Conservation (phyloP, 1,140 invertebrate species). For the Parasteatoda tepidariorum region DNA sequence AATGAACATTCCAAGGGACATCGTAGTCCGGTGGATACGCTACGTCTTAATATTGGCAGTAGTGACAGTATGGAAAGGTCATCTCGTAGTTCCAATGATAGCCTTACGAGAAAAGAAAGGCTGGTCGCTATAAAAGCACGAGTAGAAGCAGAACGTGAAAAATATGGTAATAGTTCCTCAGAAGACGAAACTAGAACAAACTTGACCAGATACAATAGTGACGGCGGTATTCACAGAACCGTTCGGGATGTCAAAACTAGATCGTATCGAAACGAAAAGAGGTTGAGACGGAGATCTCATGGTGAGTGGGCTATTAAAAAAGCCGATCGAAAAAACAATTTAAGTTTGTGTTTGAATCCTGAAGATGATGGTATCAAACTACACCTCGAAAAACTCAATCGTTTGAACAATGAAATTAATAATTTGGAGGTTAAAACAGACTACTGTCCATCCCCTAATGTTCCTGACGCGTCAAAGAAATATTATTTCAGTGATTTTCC, state of each 20-base stretch:
- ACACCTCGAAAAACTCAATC: background rate
- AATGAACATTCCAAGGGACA: background rate
- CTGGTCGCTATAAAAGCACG: slow-evolving; percentile 50
- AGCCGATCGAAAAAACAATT: slow-evolving; percentile 21
- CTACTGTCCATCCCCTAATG: slow-evolving; percentile 40
- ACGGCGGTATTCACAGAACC: slow-evolving; percentile 39
- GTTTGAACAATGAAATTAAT: background rate
- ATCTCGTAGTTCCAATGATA: slow-evolving; percentile 53
- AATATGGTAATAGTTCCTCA: slow-evolving; percentile 34
- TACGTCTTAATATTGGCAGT: slow-evolving; percentile 30
- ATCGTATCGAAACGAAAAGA: slow-evolving; percentile 20
- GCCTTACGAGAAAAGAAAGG: slow-evolving; percentile 48
- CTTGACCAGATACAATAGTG: slow-evolving; percentile 40
- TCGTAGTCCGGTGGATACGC: background rate
- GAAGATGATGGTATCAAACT: slow-evolving; percentile 1
- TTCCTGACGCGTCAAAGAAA: slow-evolving; percentile 21
- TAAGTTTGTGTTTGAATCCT: slow-evolving; percentile 31
- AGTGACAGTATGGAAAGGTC: slow-evolving; percentile 57
- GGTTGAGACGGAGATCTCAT: slow-evolving; percentile 32
- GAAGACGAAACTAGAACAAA: slow-evolving; percentile 6
- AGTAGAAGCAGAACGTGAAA: slow-evolving; percentile 51
- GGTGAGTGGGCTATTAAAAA: slow-evolving; percentile 15
- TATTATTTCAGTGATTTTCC: slow-evolving; percentile 54
- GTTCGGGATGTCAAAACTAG: slow-evolving; percentile 27
- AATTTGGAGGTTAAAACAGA: slow-evolving; percentile 38